Base-by-base conservation (phyloP, 2,113 vertebrate species). In the Vireo altiloquus region DNA sequence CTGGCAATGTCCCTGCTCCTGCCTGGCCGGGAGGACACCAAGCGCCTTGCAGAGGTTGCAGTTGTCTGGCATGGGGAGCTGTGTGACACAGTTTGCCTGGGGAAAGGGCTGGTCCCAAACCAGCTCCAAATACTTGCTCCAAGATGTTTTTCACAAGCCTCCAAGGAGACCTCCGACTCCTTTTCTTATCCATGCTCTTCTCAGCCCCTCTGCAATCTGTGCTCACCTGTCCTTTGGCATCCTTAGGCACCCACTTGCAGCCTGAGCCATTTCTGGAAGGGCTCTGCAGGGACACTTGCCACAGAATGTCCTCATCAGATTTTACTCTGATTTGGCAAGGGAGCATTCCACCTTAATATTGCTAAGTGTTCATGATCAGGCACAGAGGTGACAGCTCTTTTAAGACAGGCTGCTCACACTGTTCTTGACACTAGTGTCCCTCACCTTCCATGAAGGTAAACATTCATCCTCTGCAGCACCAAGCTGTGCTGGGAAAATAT, bases 1-100 rank as follows among this genome's bases (percentile, higher is more conserved):
- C 77, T 92, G 94, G 89, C 77, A 68, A 61, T 4, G 37, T 54
- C 87, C 66, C 74, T 1, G 1, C 28, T 87, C 60, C 53, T 17
- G 65, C 3, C 6, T 0, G 0, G 81, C 28, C 31, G 49, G 40
- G 20, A 69, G 56, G 49, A 64, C 6, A 11, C 24, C 11, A 2
- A 15, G 65, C 0, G 2, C 49, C 52, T 81, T 13, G 40, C 83
- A 89, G 64, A 77, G 71, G n/a, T 2, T 74, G n/a, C 77, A 23
- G n/a, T 18, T 82, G 40, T 40, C 82, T 64, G 82, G 17, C 70
- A 56, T 0, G 3, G 54, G 63, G 44, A 85, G 39, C 49, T 2
- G 4, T 0, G 0, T 53, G 46, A 47, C 63, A 65, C 10, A 9
- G 31, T 59, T 70, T 87, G 70, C 50, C 28, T 4, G 1, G 20